These are phyloP conservation scores for Amblyopsis rosae DNA, from an alignment of 2,113 vertebrate species.

Conservation along the genomic window DNA sequence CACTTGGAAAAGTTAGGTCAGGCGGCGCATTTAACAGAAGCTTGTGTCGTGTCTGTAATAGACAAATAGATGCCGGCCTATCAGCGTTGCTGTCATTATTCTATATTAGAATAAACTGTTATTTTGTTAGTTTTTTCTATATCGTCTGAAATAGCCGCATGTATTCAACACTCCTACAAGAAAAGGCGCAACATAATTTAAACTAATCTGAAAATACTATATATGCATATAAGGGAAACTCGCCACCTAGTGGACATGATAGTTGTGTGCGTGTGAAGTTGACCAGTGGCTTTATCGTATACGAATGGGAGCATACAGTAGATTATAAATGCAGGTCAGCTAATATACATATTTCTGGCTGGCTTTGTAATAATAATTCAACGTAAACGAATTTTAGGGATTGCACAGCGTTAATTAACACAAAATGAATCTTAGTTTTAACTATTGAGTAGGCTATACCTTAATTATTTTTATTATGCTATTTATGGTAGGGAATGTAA, in stretches of 20 bases:
- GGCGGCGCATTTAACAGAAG: not conserved
- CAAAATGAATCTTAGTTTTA: no score
- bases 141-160: no score
- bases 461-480: no score
- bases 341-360: not conserved
- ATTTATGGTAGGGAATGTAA: no score
- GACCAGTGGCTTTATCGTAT: not conserved
- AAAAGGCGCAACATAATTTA: not conserved
- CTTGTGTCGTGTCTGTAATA: not conserved
- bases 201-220: not conserved
- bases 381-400: no score
- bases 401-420: no score
- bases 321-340: not conserved
- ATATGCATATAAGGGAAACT: not conserved
- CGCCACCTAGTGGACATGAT: constrained; percentile 3
- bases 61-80: no score
- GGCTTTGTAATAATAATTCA: no score
- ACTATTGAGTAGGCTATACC: no score
- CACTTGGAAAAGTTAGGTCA: constrained; percentile 36
- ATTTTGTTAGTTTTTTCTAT: not conserved
- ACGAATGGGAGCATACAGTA: not conserved
- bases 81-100: no score
- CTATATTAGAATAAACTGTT: not conserved
- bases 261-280: not conserved
- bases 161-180: no score